phyloP scores from a whole-genome alignment of 2,113 vertebrate genomes.

The Nematolebias whitei region DNA sequence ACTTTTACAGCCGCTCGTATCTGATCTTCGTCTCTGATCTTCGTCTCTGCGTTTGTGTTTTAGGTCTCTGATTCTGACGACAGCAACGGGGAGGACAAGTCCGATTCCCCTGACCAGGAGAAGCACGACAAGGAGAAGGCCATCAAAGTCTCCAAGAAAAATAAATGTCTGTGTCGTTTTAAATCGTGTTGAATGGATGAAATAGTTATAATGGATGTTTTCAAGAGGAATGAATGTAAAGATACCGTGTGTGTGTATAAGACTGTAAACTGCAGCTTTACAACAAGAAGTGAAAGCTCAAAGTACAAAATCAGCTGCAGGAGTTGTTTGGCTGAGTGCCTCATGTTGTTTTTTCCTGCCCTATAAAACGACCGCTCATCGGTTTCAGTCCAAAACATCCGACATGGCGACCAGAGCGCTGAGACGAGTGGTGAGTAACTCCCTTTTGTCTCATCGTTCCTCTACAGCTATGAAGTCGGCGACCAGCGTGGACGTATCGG shows the following conservation, averaged over 20 bases:
- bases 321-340: slow-evolving; percentile 1
- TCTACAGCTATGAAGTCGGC: slow-evolving; percentile 84
- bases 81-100: slow-evolving; percentile 88
- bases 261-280: neutral
- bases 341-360: neutral
- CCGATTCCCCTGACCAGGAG: slow-evolving; percentile 88
- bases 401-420: slow-evolving; percentile 21
- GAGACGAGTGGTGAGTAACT: slow-evolving; percentile 22
- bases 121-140: slow-evolving; percentile 89
- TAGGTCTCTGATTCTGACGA: slow-evolving; percentile 90
- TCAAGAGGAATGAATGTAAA: neutral
- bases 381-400: neutral
- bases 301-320: neutral
- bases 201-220: neutral
- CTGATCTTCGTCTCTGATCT: slow-evolving; percentile 6
- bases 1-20: slow-evolving; percentile 3
- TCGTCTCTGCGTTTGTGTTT: slow-evolving; percentile 7
- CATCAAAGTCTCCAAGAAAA: slow-evolving; percentile 88
- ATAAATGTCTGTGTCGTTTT: slow-evolving; percentile 68
- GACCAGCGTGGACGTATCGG: slow-evolving; percentile 85
- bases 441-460: slow-evolving; percentile 29
- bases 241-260: neutral
- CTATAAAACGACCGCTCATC: slow-evolving; percentile 19
- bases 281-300: neutral
- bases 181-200: neutral